These are phyloP conservation scores for Cyanoramphus novaezelandiae DNA, from an alignment of 2,113 vertebrate genomes.

Conservation along the genomic window DNA sequence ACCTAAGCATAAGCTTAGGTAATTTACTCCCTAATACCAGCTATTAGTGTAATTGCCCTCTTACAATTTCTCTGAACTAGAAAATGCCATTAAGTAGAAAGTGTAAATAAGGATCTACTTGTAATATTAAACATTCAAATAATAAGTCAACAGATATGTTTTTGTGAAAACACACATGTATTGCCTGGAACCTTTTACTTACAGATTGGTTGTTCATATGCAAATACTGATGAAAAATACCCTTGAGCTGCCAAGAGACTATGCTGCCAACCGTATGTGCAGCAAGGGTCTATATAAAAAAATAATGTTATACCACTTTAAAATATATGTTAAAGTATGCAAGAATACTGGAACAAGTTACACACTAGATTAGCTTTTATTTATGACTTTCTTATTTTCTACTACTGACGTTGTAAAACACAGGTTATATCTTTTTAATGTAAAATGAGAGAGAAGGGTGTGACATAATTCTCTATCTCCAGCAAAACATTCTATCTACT, in stretches of 20 bases:
- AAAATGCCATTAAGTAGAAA: not conserved
- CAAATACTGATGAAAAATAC: not conserved
- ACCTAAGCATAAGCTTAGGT: not conserved
- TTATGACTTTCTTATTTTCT: not conserved
- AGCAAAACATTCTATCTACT: not conserved
- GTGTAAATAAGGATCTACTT: not conserved
- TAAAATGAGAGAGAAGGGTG: not conserved
- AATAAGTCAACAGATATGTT: not conserved
- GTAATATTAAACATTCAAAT: not conserved
- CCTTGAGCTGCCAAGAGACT: not conserved
- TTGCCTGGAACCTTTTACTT: not conserved
- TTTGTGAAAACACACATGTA: not conserved
- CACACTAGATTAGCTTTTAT: not conserved
- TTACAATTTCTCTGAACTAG: not conserved
- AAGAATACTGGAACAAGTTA: not conserved
- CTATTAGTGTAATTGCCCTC: not conserved
- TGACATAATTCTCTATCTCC: not conserved
- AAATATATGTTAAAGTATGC: not conserved
- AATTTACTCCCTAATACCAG: not conserved
- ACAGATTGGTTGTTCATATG: not conserved
- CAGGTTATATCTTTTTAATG: not conserved
- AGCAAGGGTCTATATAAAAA: not conserved
- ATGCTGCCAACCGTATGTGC: not conserved
- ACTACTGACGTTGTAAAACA: not conserved
- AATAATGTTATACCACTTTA: not conserved